Evolutionary conservation across 1,140 invertebrate species (phyloP), one percentile per base, ranked within the genome.

Genomic region (Thaumetopoea pityocampa): DNA sequence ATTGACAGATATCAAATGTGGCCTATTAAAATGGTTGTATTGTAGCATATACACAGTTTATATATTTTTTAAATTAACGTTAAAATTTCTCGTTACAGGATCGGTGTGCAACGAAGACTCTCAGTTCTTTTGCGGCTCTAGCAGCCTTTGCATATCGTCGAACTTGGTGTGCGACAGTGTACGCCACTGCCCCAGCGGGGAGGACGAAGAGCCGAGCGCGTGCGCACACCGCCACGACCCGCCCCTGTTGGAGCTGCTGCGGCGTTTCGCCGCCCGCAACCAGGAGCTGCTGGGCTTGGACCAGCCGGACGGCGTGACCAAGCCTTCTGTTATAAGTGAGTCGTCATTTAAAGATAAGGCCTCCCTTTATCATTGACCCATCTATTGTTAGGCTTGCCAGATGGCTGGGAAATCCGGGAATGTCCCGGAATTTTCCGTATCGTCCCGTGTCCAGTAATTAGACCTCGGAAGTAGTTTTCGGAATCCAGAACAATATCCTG

Each of bases 111-210:
- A 66, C 52, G 68, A 78, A 27, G 67, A 72, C 23, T 68, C 68
- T 19, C 77, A 81, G 37, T 81, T 76, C 54, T 53, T 58, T n/a
- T 83, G 79, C 37, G 77, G 79, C 0, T 30, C 51, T 24, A 74
- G 72, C 7, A 60, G 65, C 26, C 63, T 89, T 5, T 90, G 89
- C 64, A 85, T 90, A 42, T 88, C 89, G 2, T 86, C 87, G 30
- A 85, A 88, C 48, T 70, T 90, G 28, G 79, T 88, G 4, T 90
- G 89, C 51, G 89, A 90, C 46, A 88, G 89, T 7, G 84, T 89
- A 2, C 65, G 79, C 1, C 88, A 90, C 53, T 90, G 89, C 48
- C 89, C 89, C 0, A 85, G 87, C 0, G 87, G 87, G 20, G 88
- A 87, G 42, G 79, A 83, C 24, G 79, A 83, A 33, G 79, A 80